phyloP scores from a whole-genome alignment of 2,113 vertebrate genomes.

The Mandrillus leucophaeus region DNA sequence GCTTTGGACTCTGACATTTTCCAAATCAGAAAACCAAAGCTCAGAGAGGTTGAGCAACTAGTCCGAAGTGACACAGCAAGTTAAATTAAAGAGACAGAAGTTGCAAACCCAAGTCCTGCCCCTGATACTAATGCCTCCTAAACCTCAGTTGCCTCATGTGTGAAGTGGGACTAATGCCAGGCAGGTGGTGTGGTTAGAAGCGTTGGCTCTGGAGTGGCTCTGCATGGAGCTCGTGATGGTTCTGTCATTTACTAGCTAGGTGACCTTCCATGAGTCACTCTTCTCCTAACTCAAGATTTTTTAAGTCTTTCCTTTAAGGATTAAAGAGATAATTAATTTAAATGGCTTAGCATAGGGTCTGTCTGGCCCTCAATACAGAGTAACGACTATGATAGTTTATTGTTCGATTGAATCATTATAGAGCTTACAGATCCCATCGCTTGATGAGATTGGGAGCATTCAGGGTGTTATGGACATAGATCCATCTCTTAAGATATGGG shows the following conservation, averaged over 20 bases:
- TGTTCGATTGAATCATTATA: not conserved
- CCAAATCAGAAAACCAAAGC: not conserved
- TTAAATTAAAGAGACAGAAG: not conserved
- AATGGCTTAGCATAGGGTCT: not conserved
- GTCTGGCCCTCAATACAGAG: not conserved
- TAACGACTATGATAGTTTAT: not conserved
- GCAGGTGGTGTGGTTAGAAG: not conserved
- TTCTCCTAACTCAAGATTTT: not conserved
- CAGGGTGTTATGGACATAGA: too few species aligned
- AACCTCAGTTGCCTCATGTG: not conserved
- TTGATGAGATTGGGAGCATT: not conserved
- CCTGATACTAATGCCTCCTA: not conserved
- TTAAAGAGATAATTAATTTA: constrained; percentile 22
- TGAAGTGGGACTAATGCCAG: not conserved
- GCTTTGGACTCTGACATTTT: constrained; percentile 6
- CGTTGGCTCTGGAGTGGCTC: not conserved
- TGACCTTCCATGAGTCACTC: not conserved
- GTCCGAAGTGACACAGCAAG: not conserved
- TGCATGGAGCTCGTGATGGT: not conserved
- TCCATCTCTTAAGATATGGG: not conserved
- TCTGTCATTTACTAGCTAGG: not conserved
- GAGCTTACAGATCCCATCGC: not conserved
- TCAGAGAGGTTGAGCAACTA: constrained; percentile 10
- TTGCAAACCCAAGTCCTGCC: not conserved
- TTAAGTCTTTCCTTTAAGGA: not conserved